These are phyloP conservation scores for Adelognathus sp. DNA, from an alignment of 2,888 invertebrate species.

Conservation along the genomic window DNA sequence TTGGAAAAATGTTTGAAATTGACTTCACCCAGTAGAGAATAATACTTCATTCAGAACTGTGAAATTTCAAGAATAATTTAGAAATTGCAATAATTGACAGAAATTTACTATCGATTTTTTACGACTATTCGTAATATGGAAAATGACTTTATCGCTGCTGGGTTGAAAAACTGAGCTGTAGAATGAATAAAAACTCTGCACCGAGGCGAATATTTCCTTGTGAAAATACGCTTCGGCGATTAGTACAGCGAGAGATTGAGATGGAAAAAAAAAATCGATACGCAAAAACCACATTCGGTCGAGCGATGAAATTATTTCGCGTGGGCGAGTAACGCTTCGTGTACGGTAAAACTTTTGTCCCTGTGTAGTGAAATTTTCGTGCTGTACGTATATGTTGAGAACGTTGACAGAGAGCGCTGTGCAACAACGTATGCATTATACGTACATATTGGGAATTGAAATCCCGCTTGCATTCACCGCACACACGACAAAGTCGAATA, in stretches of 20 bases:
- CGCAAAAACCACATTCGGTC: background rate
- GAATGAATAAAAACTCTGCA: too few species aligned
- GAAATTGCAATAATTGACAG: too few species aligned
- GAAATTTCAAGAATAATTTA: too few species aligned
- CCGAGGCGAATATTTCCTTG: too few species aligned
- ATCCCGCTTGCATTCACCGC: conserved; percentile 5
- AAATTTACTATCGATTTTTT: too few species aligned
- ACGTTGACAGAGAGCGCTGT: background rate
- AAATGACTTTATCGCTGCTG: too few species aligned
- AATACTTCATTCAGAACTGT: too few species aligned
- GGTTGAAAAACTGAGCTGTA: too few species aligned
- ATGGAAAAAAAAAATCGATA: conserved; percentile 29
- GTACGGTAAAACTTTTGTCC: background rate
- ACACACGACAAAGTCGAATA: conserved; percentile 37
- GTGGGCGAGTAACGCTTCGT: background rate
- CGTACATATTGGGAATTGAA: background rate
- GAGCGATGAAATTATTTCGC: conserved; percentile 9
- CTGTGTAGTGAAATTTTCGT: conserved; percentile 5
- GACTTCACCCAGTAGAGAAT: too few species aligned
- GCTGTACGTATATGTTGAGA: background rate
- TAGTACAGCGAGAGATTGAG: background rate
- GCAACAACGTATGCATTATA: background rate
- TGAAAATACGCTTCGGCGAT: background rate
- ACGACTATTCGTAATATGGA: too few species aligned
- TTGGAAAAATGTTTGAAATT: too few species aligned